Evolutionary conservation across 2,797 vertebrate species (phyloP).

Genomic region (Crypturellus tataupa): DNA sequence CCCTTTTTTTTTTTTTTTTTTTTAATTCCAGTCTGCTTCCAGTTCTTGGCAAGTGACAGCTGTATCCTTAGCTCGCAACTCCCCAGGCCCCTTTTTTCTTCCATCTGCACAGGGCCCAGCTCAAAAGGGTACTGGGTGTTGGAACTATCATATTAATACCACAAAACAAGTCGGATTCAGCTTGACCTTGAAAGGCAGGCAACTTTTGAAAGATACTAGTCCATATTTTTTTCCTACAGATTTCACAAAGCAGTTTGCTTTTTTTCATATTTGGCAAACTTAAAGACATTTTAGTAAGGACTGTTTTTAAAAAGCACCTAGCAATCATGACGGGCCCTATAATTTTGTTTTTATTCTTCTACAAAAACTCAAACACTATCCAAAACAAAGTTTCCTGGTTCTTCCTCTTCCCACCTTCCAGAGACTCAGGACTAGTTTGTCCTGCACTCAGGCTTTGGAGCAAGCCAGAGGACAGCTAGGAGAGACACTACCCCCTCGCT

Average conservation of each 20-base stretch:
- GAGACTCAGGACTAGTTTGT: constrained; percentile 34
- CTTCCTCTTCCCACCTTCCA: not conserved
- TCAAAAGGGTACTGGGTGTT: not conserved
- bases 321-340: not conserved
- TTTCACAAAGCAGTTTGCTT: constrained; percentile 55
- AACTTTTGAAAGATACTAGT: not conserved
- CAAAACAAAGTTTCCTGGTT: not conserved
- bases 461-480: not conserved
- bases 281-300: not conserved
- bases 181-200: constrained; percentile 50
- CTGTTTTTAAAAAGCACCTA: constrained; percentile 50
- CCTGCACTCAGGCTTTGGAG: not conserved
- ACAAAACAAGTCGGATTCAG: constrained; percentile 32
- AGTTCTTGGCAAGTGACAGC: constrained; percentile 14
- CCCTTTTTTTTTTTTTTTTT: no score
- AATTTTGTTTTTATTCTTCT: not conserved
- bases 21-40: constrained; percentile 3
- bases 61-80: constrained; percentile 23
- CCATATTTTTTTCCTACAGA: constrained; percentile 19
- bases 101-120: not conserved
- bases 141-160: not conserved
- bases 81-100: constrained; percentile 14
- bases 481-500: not conserved
- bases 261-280: constrained; percentile 42
- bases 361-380: not conserved